Percentiles rank a stretch among this genome's conserved stretches.
Conservation (phyloP, 2,888 invertebrate genomes). For the Byasa hedistus region DNA sequence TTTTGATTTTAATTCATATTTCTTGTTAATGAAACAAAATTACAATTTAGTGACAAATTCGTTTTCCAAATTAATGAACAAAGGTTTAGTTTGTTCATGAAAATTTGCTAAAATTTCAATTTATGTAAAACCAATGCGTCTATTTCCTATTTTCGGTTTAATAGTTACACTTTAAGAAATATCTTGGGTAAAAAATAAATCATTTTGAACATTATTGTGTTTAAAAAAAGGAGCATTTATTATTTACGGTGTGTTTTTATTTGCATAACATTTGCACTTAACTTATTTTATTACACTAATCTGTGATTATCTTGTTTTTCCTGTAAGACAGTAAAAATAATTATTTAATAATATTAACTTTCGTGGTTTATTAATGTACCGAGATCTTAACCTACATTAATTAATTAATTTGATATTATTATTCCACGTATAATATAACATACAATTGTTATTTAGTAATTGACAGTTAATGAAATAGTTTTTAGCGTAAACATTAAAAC, state of each 20-base stretch:
- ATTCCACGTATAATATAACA: background rate
- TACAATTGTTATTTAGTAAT: conserved; percentile 24
- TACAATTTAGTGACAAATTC: background rate
- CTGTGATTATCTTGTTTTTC: background rate
- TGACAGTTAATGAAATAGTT: conserved; percentile 41
- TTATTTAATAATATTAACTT: background rate
- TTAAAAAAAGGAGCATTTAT: too few relatives aligned
- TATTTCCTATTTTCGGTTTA: too few relatives aligned
- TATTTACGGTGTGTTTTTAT: too few relatives aligned
- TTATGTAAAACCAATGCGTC: too few relatives aligned
- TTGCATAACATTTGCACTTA: too few relatives aligned
- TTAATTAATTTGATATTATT: background rate
- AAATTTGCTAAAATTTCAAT: background rate
- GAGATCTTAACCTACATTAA: too few relatives aligned
- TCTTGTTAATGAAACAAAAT: background rate
- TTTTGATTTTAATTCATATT: background rate
- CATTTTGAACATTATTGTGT: too few relatives aligned
- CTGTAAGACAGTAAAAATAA: background rate
- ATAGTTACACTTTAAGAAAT: too few relatives aligned
- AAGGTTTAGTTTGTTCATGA: background rate
- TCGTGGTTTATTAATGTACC: background rate
- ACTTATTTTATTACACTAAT: background rate
- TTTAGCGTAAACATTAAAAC: conserved; percentile 21
- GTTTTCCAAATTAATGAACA: background rate
- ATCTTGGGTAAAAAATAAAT: too few relatives aligned